These are phyloP conservation scores for Cyphomyrus discorhynchus DNA, from an alignment of 2,113 vertebrate species.

Conservation along the genomic window DNA sequence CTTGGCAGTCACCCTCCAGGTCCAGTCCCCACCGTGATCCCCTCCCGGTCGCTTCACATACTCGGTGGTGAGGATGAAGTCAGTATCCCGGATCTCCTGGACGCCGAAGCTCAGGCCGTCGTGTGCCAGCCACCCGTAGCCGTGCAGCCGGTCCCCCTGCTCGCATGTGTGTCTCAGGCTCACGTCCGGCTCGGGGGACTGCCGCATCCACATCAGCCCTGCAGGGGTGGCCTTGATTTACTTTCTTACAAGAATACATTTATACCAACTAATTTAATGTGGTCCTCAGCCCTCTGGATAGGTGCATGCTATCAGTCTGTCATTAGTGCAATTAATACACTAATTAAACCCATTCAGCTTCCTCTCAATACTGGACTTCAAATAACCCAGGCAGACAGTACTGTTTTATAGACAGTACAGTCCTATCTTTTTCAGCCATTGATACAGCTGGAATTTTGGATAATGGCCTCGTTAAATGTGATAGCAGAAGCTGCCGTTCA, in stretches of 20 bases:
- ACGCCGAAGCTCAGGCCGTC: constrained; percentile 79
- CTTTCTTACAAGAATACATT: neutral
- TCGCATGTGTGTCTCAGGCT: constrained; percentile 83
- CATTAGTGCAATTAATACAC: neutral
- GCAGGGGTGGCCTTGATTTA: neutral
- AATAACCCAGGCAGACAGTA: neutral
- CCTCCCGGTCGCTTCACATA: constrained; percentile 83
- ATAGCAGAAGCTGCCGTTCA: neutral
- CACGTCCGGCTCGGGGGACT: constrained; percentile 60
- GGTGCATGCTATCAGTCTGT: neutral
- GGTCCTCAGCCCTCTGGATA: neutral
- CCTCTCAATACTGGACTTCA: neutral
- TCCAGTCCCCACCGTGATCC: constrained; percentile 87
- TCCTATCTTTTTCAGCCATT: neutral
- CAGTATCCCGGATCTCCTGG: constrained; percentile 76
- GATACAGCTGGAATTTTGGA: neutral
- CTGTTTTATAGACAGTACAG: neutral
- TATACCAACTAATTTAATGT: neutral
- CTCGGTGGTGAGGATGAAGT: constrained; percentile 74
- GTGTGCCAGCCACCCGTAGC: constrained; percentile 86
- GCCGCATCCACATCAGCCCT: constrained; percentile 93
- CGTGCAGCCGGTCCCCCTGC: constrained; percentile 69
- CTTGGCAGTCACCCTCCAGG: constrained; percentile 80
- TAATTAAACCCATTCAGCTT: neutral
- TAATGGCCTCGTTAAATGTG: neutral